Percentiles rank a stretch among this genome's conserved stretches.
These are phyloP conservation scores for Theristicus caerulescens DNA, from an alignment of 2,113 vertebrate species.

Conservation along the genomic window DNA sequence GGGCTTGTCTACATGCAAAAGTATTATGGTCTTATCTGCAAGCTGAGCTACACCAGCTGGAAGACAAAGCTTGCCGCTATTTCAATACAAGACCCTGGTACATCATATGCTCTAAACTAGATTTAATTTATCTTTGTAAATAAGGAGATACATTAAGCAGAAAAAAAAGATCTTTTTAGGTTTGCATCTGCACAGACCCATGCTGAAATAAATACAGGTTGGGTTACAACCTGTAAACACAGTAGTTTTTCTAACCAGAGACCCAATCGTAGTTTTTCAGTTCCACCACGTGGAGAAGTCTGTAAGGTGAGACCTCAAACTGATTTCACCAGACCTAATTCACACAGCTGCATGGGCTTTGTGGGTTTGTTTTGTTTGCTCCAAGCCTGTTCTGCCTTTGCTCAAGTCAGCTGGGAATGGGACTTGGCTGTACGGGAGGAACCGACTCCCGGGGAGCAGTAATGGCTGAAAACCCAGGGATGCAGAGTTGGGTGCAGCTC, in stretches of 20 bases:
- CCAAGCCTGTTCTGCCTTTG: background rate
- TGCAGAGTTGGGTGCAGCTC: background rate
- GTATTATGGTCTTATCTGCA: background rate
- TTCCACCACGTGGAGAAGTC: background rate
- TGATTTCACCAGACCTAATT: background rate
- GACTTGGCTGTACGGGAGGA: background rate
- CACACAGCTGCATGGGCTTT: background rate
- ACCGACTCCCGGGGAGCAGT: background rate
- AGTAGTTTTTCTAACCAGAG: background rate
- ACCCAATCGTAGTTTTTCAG: accelerated
- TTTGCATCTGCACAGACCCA: background rate
- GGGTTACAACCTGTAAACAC: background rate
- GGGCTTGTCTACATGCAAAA: background rate
- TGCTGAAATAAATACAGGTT: background rate
- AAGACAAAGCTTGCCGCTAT: background rate
- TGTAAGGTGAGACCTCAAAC: background rate
- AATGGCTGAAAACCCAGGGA: background rate
- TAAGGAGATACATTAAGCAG: background rate
- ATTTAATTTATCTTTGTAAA: conserved; percentile 17
- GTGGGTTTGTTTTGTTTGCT: background rate
- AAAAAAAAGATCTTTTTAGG: background rate
- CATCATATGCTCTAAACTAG: background rate
- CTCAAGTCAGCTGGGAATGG: background rate
- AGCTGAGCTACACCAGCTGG: background rate
- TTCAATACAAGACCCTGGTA: background rate